These are phyloP conservation scores for Lateolabrax maculatus DNA, from an alignment of 2,797 vertebrate species.

Conservation along the genomic window DNA sequence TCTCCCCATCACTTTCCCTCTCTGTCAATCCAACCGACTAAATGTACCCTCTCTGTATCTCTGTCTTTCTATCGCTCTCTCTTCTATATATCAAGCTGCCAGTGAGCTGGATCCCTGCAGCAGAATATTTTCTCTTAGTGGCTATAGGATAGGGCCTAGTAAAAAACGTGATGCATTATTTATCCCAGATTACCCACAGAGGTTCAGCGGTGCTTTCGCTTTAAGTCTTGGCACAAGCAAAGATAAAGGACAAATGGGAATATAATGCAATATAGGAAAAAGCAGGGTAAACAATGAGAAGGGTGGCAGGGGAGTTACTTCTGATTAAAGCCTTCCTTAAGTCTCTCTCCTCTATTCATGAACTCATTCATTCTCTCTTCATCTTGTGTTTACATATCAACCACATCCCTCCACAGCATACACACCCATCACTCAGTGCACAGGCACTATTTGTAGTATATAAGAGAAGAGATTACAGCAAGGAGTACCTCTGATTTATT, in stretches of 20 bases:
- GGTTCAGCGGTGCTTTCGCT: conserved; percentile 5
- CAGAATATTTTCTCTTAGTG: background rate
- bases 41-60: conserved; percentile 25
- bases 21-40: conserved; percentile 36
- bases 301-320: conserved; percentile 12
- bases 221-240: conserved; percentile 32
- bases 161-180: conserved; percentile 53
- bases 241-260: conserved; percentile 34
- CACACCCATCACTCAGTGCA: background rate
- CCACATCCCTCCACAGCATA: background rate
- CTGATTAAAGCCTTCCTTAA: conserved; percentile 28
- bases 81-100: conserved; percentile 27
- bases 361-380: conserved; percentile 20
- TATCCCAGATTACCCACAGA: conserved; percentile 48
- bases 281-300: conserved; percentile 45
- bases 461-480: background rate
- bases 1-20: conserved; percentile 19
- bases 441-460: background rate
- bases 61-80: conserved; percentile 8
- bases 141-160: conserved; percentile 15
- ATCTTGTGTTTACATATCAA: conserved; percentile 15
- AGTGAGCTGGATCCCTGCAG: conserved; percentile 26
- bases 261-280: conserved; percentile 43
- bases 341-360: conserved; percentile 20
- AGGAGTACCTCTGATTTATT: background rate